Evolutionary conservation across 2,113 vertebrate genomes (phyloP).

Genomic region (Grus americana): DNA sequence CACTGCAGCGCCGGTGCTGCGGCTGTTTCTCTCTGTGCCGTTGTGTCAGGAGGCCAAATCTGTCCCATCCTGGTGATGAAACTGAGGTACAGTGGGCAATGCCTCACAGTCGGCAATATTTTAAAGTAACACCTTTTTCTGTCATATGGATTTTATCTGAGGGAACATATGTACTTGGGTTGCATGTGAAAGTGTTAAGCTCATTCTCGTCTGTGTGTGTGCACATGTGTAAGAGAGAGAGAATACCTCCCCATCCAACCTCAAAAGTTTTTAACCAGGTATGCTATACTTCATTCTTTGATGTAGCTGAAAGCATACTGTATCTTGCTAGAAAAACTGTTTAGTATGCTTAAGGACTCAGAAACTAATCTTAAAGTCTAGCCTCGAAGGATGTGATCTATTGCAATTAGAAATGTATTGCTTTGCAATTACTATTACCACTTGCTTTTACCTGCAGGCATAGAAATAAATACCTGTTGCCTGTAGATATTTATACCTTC

Average conservation of each 20-base stretch:
- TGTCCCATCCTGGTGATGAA: not conserved
- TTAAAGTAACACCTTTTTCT: not conserved
- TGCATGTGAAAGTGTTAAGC: not conserved
- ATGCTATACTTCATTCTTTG: not conserved
- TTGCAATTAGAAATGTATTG: constrained; percentile 65
- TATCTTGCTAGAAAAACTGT: constrained; percentile 4
- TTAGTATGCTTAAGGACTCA: constrained; percentile 54
- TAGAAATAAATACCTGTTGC: constrained; percentile 63
- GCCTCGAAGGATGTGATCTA: constrained; percentile 45
- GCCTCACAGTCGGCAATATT: not conserved
- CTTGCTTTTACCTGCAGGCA: constrained; percentile 48
- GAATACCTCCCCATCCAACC: not conserved
- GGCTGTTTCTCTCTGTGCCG: not conserved
- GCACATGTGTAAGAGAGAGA: not conserved
- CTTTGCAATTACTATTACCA: constrained; percentile 59
- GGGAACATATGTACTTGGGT: not conserved
- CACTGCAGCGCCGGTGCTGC: not conserved
- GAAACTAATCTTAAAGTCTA: constrained; percentile 49
- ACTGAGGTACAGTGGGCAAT: not conserved
- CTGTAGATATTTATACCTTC: constrained; percentile 42
- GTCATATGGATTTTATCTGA: not conserved
- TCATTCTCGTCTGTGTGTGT: not conserved
- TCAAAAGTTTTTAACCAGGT: not conserved
- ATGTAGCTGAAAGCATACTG: not conserved
- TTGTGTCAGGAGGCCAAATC: not conserved